Evolutionary conservation across 2,888 invertebrate species (phyloP).

Genomic region (Brachycybe producta): DNA sequence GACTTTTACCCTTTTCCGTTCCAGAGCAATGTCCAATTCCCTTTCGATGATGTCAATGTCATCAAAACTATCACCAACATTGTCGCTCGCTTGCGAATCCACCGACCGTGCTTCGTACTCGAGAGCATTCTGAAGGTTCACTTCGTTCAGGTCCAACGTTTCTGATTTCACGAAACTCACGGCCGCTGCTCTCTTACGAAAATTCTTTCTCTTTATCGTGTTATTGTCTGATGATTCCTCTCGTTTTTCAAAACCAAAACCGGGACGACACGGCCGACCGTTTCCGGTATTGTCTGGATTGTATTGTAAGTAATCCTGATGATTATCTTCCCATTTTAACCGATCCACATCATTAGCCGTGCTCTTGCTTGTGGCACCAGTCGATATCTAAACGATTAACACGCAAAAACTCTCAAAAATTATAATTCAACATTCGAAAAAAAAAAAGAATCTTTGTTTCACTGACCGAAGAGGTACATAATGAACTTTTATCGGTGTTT

Average conservation of each 20-base stretch:
- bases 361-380: no score
- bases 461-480: no score
- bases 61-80: not conserved
- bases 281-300: slow-evolving; percentile 12
- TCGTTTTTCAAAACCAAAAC: not conserved
- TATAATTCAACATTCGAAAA: no score
- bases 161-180: slow-evolving; percentile 22
- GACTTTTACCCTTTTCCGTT: slow-evolving; percentile 19
- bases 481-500: not conserved
- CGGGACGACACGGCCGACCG: slow-evolving; percentile 1
- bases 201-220: not conserved
- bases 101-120: slow-evolving; percentile 4
- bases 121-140: slow-evolving; percentile 14
- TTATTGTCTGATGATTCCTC: not conserved
- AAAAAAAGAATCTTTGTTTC: no score
- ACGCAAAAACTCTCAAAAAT: no score
- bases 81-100: not conserved
- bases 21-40: slow-evolving; percentile 21
- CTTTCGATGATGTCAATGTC: slow-evolving; percentile 22
- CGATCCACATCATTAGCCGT: no score
- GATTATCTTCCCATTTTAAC: not conserved
- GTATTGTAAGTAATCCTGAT: slow-evolving; percentile 6
- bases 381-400: no score
- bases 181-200: not conserved
- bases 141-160: slow-evolving; percentile 20